phyloP scores from a whole-genome alignment of 2,113 vertebrate species.

The Lycaon pictus region DNA sequence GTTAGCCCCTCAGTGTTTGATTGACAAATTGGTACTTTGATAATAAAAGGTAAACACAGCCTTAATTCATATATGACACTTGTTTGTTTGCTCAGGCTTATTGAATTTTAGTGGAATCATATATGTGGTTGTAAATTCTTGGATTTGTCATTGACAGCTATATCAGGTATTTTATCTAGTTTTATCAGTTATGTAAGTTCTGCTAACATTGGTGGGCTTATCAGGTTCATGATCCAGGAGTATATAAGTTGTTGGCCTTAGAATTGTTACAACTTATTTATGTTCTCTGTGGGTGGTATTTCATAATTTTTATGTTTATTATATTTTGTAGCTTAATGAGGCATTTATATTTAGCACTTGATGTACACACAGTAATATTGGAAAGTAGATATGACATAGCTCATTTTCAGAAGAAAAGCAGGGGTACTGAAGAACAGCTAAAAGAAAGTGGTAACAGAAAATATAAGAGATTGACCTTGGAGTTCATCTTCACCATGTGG shows the following conservation, averaged over 20 bases:
- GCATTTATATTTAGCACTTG: not conserved
- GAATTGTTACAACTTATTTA: not conserved
- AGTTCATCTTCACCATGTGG: not conserved
- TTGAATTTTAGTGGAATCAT: conserved; percentile 1
- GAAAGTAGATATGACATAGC: not conserved
- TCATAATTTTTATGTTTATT: not conserved
- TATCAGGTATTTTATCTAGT: not conserved
- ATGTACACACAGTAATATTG: not conserved
- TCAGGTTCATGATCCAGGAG: not conserved
- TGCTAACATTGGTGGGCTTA: not conserved
- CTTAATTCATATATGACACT: conserved; percentile 42
- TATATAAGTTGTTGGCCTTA: not conserved
- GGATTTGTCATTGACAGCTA: not conserved
- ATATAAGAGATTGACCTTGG: not conserved
- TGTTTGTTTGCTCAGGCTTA: not conserved
- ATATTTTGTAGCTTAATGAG: not conserved
- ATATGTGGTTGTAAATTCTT: conserved; percentile 22
- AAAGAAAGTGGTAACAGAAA: conserved; percentile 14
- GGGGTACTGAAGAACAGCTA: not conserved
- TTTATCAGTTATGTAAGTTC: not conserved
- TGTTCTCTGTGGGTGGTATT: not conserved
- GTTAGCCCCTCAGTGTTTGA: conserved; percentile 2
- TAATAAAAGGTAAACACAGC: not conserved
- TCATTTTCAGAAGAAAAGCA: not conserved
- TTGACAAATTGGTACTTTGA: conserved; percentile 40